These are phyloP conservation scores for Blera fallax DNA, from an alignment of 2,888 invertebrate species.

Conservation along the genomic window DNA sequence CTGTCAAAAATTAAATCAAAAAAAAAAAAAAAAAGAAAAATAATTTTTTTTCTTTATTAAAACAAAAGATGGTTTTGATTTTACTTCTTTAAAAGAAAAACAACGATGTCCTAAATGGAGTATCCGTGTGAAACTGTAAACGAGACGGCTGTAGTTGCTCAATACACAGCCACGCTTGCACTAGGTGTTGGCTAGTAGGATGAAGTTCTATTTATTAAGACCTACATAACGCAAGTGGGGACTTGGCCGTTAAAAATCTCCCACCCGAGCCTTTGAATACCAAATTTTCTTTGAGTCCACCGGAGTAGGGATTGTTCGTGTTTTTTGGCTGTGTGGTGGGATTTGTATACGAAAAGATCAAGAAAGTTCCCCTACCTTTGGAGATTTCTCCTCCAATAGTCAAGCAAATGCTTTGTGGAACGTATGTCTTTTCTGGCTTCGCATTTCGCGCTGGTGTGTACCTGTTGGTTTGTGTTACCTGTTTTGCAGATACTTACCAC, in stretches of 20 bases:
- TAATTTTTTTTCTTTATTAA: constrained; percentile 1
- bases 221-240: constrained; percentile 78
- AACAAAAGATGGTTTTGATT: constrained; percentile 25
- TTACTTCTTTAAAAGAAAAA: constrained; percentile 71
- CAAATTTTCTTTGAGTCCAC: constrained; percentile 32
- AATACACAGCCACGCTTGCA: constrained; percentile 82
- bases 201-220: constrained; percentile 83
- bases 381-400: constrained; percentile 48
- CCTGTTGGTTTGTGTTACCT: constrained; percentile 3
- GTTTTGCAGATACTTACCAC: constrained; percentile 30
- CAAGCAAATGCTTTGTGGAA: constrained; percentile 29
- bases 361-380: constrained; percentile 33
- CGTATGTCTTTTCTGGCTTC: constrained; percentile 51
- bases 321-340: constrained; percentile 38
- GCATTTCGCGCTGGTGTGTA: not conserved
- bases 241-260: constrained; percentile 71
- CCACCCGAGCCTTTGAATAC: constrained; percentile 58
- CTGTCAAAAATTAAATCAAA: constrained; percentile 71
- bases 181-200: constrained; percentile 82
- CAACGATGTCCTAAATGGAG: constrained; percentile 69
- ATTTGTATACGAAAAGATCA: constrained; percentile 5
- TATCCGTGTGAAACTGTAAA: constrained; percentile 69
- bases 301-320: constrained; percentile 46
- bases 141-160: constrained; percentile 79
- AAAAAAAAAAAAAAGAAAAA: constrained; percentile 41